phyloP scores from a whole-genome alignment of 2,797 vertebrate genomes.

The Masticophis lateralis region DNA sequence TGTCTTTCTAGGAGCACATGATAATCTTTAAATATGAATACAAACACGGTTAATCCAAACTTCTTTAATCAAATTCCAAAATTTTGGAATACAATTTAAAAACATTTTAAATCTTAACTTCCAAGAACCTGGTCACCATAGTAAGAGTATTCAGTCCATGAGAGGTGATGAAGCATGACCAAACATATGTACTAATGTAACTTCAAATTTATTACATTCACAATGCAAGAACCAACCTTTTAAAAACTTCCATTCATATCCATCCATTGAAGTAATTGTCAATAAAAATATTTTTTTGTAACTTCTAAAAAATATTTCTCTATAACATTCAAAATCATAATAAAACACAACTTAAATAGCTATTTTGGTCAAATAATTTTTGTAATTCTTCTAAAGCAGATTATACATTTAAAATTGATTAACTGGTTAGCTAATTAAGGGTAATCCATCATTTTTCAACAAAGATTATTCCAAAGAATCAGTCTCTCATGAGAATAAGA shows the following conservation, averaged over 20 bases:
- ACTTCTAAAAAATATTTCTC: neutral
- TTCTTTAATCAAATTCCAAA: neutral
- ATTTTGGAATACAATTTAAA: neutral
- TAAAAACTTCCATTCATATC: neutral
- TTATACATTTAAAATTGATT: neutral
- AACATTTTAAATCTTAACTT: neutral
- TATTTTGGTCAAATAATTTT: neutral
- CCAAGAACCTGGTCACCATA: neutral
- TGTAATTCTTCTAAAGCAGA: neutral
- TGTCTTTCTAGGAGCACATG: neutral
- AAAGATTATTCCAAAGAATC: neutral
- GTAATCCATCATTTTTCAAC: neutral
- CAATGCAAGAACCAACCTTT: neutral
- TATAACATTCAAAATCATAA: neutral
- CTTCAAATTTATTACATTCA: neutral
- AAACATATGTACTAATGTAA: neutral
- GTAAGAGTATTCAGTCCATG: neutral
- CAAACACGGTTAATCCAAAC: neutral
- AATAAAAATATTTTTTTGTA: neutral
- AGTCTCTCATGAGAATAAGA: neutral
- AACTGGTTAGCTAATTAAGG: neutral
- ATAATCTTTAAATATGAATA: neutral
- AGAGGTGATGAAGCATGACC: neutral
- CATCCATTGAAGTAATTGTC: neutral
- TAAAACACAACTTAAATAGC: neutral